These are phyloP conservation scores for Telmatochromis sp. DNA, from an alignment of 2,113 vertebrate genomes.

Conservation along the genomic window DNA sequence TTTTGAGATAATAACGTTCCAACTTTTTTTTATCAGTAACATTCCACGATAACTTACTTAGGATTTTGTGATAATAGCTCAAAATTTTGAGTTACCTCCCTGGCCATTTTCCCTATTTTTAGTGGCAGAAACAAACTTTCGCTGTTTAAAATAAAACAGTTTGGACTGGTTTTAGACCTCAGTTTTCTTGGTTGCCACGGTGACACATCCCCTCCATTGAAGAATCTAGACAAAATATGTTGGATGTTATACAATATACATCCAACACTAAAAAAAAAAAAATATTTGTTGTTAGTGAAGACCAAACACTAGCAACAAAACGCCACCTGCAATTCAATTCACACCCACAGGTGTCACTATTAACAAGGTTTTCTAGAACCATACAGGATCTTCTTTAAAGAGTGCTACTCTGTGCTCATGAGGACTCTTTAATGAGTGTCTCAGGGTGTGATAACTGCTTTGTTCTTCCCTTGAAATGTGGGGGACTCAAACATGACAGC, in stretches of 20 bases:
- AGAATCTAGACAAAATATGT: neutral
- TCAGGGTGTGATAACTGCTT: neutral
- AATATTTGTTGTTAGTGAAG: neutral
- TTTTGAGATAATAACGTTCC: neutral
- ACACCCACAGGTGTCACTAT: neutral
- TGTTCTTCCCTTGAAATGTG: neutral
- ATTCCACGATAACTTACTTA: neutral
- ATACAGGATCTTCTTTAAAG: neutral
- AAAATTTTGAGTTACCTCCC: neutral
- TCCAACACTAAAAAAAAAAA: neutral
- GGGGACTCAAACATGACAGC: neutral
- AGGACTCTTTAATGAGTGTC: neutral
- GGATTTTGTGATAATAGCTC: neutral
- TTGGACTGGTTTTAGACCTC: neutral
- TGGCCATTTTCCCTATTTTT: neutral
- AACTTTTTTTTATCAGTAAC: neutral
- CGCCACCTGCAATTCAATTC: neutral
- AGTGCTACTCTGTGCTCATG: neutral
- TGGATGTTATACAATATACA: neutral
- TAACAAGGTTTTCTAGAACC: neutral
- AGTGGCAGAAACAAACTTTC: neutral
- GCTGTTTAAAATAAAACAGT: neutral
- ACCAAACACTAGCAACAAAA: neutral
- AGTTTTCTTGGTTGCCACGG: neutral
- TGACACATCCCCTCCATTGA: neutral